Conservation (phyloP, 1,140 invertebrate genomes). For the Neodiprion lecontei region DNA sequence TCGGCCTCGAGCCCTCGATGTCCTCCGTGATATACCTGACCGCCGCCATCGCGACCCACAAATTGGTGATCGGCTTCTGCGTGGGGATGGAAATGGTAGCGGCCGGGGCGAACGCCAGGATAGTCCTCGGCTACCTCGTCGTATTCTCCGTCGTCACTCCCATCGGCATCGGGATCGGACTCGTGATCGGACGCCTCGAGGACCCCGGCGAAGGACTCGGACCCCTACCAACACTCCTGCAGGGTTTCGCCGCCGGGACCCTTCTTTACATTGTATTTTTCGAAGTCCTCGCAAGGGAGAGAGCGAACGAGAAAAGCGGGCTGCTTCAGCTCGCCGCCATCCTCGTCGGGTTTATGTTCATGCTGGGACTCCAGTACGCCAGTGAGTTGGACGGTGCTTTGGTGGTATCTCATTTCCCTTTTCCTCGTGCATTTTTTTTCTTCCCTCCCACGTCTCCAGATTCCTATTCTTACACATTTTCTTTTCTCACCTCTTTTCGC, state of each 20-base stretch:
- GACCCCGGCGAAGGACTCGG: conserved; percentile 58
- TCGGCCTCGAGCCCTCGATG: conserved; percentile 74
- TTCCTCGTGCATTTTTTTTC: conserved; percentile 35
- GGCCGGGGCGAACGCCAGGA: conserved; percentile 65
- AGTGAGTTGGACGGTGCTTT: conserved; percentile 68
- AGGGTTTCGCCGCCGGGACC: conserved; percentile 87
- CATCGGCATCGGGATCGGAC: conserved; percentile 70
- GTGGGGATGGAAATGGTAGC: conserved; percentile 74
- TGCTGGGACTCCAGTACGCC: conserved; percentile 77
- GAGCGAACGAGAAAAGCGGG: conserved; percentile 71
- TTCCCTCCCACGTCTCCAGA: neutral
- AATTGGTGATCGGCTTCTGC: conserved; percentile 76
- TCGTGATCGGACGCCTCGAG: conserved; percentile 56
- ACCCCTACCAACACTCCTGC: conserved; percentile 66
- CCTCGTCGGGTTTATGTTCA: conserved; percentile 76
- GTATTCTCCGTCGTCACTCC: conserved; percentile 75
- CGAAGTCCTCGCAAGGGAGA: conserved; percentile 83
- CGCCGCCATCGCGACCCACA: conserved; percentile 77
- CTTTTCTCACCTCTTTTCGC: neutral
- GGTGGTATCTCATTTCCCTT: conserved; percentile 27
- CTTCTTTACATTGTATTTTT: conserved; percentile 91
- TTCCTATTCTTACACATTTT: neutral
- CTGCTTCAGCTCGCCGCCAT: conserved; percentile 75
- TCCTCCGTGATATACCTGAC: conserved; percentile 73
- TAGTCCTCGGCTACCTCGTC: conserved; percentile 67